A percentile compares a stretch with the other conserved stretches of the same genome.
phyloP scores from a whole-genome alignment of 2,888 invertebrate genomes.

The Stenodera caucasica region DNA sequence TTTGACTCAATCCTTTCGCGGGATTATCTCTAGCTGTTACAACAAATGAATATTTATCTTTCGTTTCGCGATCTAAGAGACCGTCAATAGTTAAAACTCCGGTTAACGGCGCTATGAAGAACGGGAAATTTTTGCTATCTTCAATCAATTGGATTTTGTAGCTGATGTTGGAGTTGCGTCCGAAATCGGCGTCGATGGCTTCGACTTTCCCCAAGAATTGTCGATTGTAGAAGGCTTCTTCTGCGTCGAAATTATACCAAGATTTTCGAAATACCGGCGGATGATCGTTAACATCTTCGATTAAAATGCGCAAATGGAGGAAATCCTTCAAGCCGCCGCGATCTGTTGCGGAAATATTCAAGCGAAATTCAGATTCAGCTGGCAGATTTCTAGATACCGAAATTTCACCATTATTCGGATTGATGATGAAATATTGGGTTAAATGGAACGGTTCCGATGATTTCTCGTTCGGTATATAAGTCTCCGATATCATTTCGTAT shows the following conservation, averaged over 20 bases:
- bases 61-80: constrained; percentile 74
- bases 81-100: constrained; percentile 75
- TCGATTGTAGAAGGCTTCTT: constrained; percentile 75
- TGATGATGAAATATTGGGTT: constrained; percentile 73
- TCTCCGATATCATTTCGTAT: constrained; percentile 71
- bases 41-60: constrained; percentile 70
- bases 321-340: constrained; percentile 73
- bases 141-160: constrained; percentile 64
- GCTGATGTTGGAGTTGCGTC: constrained; percentile 75
- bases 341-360: constrained; percentile 78
- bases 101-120: constrained; percentile 68
- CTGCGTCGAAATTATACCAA: constrained; percentile 80
- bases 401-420: constrained; percentile 74
- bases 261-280: constrained; percentile 80
- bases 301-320: constrained; percentile 69
- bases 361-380: constrained; percentile 73
- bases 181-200: constrained; percentile 79
- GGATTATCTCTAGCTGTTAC: constrained; percentile 78
- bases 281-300: constrained; percentile 82
- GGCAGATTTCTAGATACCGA: constrained; percentile 71
- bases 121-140: constrained; percentile 59
- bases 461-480: constrained; percentile 62
- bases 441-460: constrained; percentile 58
- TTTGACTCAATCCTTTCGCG: constrained; percentile 58
- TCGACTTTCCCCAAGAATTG: constrained; percentile 74